phyloP scores from a whole-genome alignment of 2,797 vertebrate species.

The Onychomys torridus region DNA sequence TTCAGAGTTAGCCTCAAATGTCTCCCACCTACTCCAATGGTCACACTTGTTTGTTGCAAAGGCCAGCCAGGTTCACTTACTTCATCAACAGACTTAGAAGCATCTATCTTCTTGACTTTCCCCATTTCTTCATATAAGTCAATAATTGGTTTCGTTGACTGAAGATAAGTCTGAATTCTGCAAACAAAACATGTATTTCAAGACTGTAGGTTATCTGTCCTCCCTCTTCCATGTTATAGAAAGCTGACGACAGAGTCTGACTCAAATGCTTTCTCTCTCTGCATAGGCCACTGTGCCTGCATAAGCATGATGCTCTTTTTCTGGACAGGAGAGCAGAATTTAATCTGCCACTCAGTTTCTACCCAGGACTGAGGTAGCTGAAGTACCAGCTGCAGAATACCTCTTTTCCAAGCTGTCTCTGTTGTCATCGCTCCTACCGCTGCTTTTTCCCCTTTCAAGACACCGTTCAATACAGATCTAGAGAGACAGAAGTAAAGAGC shows the following conservation, averaged over 20 bases:
- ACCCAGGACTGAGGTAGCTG: neutral
- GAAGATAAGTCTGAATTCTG: conserved; percentile 97
- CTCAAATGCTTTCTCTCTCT: neutral
- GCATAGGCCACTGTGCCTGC: neutral
- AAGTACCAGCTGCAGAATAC: conserved; percentile 83
- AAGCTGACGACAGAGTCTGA: neutral
- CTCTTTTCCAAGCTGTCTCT: conserved; percentile 97
- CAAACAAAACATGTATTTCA: conserved; percentile 59
- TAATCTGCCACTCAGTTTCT: conserved; percentile 2
- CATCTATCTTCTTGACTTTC: conserved; percentile 96
- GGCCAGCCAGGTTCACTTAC: conserved; percentile 86
- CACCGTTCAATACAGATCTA: conserved; percentile 96
- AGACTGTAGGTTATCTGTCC: neutral
- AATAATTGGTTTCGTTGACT: conserved; percentile 97
- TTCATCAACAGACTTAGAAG: conserved; percentile 94
- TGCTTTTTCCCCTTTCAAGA: conserved; percentile 97
- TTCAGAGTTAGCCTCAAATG: conserved; percentile 53
- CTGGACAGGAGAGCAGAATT: conserved; percentile 19
- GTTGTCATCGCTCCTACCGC: conserved; percentile 97
- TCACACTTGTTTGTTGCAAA: conserved; percentile 41
- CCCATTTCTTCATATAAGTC: conserved; percentile 93
- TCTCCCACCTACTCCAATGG: conserved; percentile 6
- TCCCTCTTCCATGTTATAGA: neutral
- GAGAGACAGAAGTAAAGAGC: conserved; percentile 45
- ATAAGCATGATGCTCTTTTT: neutral